Evolutionary conservation across 2,113 vertebrate genomes (phyloP).

Genomic region (Protomyctophum bolini): DNA sequence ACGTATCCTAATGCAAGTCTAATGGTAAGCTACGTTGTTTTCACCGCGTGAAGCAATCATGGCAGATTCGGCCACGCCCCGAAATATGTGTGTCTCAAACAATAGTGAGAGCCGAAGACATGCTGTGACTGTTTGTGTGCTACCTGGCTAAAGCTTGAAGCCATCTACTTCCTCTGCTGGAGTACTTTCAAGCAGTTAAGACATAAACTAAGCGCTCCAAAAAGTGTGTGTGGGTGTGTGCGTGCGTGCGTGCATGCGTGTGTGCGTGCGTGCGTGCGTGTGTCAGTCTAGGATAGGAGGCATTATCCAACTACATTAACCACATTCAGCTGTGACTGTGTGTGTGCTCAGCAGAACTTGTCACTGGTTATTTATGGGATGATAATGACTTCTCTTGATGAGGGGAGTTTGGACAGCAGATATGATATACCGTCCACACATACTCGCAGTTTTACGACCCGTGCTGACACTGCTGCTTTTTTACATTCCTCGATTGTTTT

Average conservation of each 20-base stretch:
- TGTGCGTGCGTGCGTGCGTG: conserved; percentile 16
- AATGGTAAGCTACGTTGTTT: too few species aligned
- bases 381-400: conserved; percentile 66
- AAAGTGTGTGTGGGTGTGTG: conserved; percentile 11
- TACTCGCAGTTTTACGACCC: conserved; percentile 47
- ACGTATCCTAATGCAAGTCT: too few species aligned
- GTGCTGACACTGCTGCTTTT: conserved; percentile 66
- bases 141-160: conserved; percentile 52
- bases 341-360: conserved; percentile 64
- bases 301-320: conserved; percentile 55
- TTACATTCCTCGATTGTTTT: conserved; percentile 67
- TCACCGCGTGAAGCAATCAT: too few species aligned
- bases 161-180: conserved; percentile 38
- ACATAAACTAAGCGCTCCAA: conserved; percentile 44
- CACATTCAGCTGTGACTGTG: conserved; percentile 65
- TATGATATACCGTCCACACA: conserved; percentile 50
- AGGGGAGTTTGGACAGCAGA: conserved; percentile 52
- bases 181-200: conserved; percentile 51
- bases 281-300: conserved; percentile 58
- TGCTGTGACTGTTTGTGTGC: conserved; percentile 13
- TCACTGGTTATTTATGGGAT: conserved; percentile 71
- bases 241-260: conserved; percentile 2
- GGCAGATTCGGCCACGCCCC: too few species aligned
- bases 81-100: too few species aligned
- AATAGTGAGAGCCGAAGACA: too few species aligned